Conservation (phyloP, 2,888 invertebrate species). For the Hypomecis punctinalis region DNA sequence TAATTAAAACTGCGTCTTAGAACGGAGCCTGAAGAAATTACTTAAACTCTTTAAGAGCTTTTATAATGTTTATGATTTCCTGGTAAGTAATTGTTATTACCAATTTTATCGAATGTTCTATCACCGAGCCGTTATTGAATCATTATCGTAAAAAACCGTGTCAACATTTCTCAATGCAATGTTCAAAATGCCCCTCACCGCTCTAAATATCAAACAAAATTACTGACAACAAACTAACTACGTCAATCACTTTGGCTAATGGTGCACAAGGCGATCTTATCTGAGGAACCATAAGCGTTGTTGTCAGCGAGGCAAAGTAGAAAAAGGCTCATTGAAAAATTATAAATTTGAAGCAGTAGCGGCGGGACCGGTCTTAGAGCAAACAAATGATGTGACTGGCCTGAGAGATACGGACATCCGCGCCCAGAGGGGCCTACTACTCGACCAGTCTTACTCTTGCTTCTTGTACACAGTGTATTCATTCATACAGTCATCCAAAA, state of each 20-base stretch:
- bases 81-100: slow-evolving; percentile 22
- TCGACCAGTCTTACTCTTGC: slow-evolving; percentile 5
- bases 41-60: slow-evolving; percentile 3
- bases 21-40: neutral
- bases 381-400: slow-evolving; percentile 66
- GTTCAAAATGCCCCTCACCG: slow-evolving; percentile 63
- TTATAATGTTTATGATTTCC: slow-evolving; percentile 6
- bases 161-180: slow-evolving; percentile 61
- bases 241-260: slow-evolving; percentile 84
- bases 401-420: slow-evolving; percentile 61
- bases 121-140: slow-evolving; percentile 18
- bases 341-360: slow-evolving; percentile 71
- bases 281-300: slow-evolving; percentile 71
- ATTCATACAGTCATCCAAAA: too few species aligned
- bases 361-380: slow-evolving; percentile 54
- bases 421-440: slow-evolving; percentile 45
- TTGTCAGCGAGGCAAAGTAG: slow-evolving; percentile 74
- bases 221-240: slow-evolving; percentile 80
- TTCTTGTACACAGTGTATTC: too few species aligned
- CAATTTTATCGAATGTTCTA: slow-evolving; percentile 23
- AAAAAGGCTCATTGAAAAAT: slow-evolving; percentile 72
- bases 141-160: slow-evolving; percentile 56
- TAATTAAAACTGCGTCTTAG: neutral
- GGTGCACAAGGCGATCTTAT: slow-evolving; percentile 77
- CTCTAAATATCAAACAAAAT: slow-evolving; percentile 82